A percentile compares a stretch with the other conserved stretches of the same genome.
phyloP scores from a whole-genome alignment of 1,140 invertebrate species.

The Papilio polytes region DNA sequence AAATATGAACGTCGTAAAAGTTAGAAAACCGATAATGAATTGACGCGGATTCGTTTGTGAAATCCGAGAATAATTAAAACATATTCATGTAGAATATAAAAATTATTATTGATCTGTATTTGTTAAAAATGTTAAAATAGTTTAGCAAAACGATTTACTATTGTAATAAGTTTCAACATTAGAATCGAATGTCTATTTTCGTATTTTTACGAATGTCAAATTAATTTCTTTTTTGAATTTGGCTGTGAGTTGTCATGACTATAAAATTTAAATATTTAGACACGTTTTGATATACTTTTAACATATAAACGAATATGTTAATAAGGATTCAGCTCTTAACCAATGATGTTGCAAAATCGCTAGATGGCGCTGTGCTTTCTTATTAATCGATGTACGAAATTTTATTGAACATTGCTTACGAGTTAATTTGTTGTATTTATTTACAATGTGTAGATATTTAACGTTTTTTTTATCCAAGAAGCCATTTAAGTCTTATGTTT shows the following conservation, averaged over 20 bases:
- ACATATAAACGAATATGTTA: background rate
- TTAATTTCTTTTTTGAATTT: background rate
- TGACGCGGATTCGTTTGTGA: too few relatives aligned
- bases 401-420: background rate
- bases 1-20: too few relatives aligned
- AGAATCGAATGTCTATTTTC: background rate
- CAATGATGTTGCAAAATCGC: background rate
- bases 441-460: background rate
- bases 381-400: background rate
- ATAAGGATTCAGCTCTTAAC: background rate
- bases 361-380: background rate
- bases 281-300: background rate
- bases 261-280: background rate
- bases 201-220: background rate
- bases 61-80: too few relatives aligned
- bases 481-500: background rate
- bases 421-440: background rate
- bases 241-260: constrained; percentile 5
- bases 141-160: too few relatives aligned
- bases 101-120: too few relatives aligned
- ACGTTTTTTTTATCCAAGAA: background rate
- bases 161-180: background rate
- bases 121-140: too few relatives aligned
- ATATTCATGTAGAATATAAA: too few relatives aligned
- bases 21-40: too few relatives aligned